Conservation (phyloP, 2,113 vertebrate species). For the Cheilinus undulatus region DNA sequence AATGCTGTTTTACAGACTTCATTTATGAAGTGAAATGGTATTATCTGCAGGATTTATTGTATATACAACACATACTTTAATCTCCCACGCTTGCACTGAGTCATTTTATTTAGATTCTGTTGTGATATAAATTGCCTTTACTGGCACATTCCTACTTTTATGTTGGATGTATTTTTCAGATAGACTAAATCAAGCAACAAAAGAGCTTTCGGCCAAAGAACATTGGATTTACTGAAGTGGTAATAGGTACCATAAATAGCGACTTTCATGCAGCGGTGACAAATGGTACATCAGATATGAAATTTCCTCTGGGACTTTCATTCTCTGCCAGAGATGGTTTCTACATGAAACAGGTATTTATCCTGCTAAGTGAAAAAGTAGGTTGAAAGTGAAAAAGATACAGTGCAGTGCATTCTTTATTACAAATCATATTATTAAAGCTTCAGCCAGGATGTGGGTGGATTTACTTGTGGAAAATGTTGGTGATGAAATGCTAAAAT, state of each 20-base stretch:
- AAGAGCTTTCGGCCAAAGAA: constrained; percentile 76
- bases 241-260: constrained; percentile 83
- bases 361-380: constrained; percentile 74
- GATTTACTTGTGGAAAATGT: constrained; percentile 34
- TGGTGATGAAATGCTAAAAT: constrained; percentile 54
- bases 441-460: constrained; percentile 27
- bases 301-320: constrained; percentile 77
- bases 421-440: constrained; percentile 57
- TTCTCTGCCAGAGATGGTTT: constrained; percentile 72
- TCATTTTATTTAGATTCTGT: constrained; percentile 69
- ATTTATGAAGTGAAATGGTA: constrained; percentile 56
- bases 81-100: constrained; percentile 43
- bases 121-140: constrained; percentile 63
- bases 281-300: constrained; percentile 79
- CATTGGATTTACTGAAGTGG: constrained; percentile 79
- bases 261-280: constrained; percentile 75
- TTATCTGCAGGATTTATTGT: constrained; percentile 57
- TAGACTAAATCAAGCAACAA: constrained; percentile 79
- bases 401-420: constrained; percentile 49
- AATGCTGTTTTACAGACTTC: constrained; percentile 52
- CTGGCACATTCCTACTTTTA: constrained; percentile 72
- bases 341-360: constrained; percentile 72
- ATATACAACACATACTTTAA: constrained; percentile 65
- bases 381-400: constrained; percentile 50
- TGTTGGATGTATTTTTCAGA: constrained; percentile 74